phyloP scores from a whole-genome alignment of 2,888 invertebrate genomes.

The Calameuta pallipes region DNA sequence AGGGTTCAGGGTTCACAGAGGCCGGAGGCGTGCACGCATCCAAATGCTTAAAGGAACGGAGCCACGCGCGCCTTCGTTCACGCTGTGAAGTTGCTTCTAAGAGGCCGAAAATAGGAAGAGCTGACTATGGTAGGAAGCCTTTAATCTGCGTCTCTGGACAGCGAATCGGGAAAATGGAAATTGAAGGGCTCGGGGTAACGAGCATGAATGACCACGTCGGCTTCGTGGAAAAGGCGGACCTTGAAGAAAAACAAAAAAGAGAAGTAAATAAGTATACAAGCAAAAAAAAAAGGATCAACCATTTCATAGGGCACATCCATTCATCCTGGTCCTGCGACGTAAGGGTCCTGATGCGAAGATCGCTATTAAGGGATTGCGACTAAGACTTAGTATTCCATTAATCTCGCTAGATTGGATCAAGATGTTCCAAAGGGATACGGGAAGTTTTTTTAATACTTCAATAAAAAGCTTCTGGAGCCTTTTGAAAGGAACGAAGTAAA shows the following conservation, averaged over 20 bases:
- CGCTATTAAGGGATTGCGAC: background rate
- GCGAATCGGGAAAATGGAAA: background rate
- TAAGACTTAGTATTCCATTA: background rate
- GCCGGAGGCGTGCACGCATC: background rate
- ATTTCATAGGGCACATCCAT: background rate
- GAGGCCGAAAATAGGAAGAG: background rate
- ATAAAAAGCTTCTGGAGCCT: no score
- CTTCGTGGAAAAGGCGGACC: background rate
- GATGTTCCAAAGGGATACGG: background rate
- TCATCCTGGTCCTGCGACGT: background rate
- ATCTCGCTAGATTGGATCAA: background rate
- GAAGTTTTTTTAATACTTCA: no score
- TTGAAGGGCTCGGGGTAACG: background rate
- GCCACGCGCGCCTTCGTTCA: background rate
- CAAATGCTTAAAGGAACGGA: background rate
- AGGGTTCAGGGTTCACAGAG: background rate
- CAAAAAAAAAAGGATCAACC: background rate
- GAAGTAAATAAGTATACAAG: background rate
- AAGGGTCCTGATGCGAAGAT: background rate
- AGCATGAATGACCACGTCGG: background rate
- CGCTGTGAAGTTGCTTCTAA: background rate
- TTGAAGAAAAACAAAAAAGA: background rate
- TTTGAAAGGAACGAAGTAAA: background rate
- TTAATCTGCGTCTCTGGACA: background rate
- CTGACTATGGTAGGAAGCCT: background rate